Base-by-base conservation (phyloP, 2,113 vertebrate species). In the Saguinus midas region DNA sequence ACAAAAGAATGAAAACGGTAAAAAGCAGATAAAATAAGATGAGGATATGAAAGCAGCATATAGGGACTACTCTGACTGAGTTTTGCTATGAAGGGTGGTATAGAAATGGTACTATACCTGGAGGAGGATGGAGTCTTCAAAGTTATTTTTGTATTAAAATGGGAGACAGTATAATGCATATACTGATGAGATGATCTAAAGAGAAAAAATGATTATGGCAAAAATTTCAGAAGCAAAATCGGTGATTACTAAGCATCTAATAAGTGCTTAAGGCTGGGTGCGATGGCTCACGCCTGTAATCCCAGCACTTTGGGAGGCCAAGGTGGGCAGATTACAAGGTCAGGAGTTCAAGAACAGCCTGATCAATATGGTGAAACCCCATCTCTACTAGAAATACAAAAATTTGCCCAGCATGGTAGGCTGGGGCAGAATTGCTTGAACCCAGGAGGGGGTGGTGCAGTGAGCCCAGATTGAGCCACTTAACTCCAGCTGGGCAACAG, bases 221-320 rank as follows among this genome's bases (percentile, higher is more conserved):
- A 96, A 92, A 94, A 72, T 16, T 91, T 50, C 3, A 93, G 70
- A 94, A 83, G 43, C 61, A 91, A 88, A 83, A 86, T 91, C 87
- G 94, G 85, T 90, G 57, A 97, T 90, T 97, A 93, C 64, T 90
- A 93, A 96, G 37, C 35, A 94, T 72, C n/a, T 58, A 97, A 37
- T 91, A 95, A 86, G 93, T 76, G 23, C 5, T 82, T 45, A 64
- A 64, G 27, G 61, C 61, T 29, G 29, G 61, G 27, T 12, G 13
- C 5, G 12, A 29, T 32, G 61, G 61, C 6, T 64, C 27, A 64
- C 61, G 13, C 27, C 27, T 64, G 27, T 64, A 64, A 64, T 64
- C 61, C 61, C 27, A 64, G 61, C 12, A 29, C 61, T 64, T 64
- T 64, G 61, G 61, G 61, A 14, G 2, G 61, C 61, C 27, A 29